Evolutionary conservation across 37 sponge, comb jelly and placozoan genomes (phyloP).

Genomic region (Mnemiopsis leidyi): DNA sequence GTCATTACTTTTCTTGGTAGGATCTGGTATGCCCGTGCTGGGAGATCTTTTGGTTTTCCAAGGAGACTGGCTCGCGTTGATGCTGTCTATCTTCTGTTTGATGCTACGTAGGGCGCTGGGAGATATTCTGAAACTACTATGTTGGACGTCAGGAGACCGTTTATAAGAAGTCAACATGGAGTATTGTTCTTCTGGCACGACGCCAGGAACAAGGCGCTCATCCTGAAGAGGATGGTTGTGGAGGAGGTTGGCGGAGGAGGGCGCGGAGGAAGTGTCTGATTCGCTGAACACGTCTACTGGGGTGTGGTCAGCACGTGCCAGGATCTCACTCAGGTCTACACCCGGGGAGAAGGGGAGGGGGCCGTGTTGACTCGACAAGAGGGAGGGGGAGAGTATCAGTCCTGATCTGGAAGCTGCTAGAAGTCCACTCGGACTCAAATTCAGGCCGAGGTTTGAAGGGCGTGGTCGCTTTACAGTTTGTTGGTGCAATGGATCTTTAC

Average conservation of each 20-base stretch:
- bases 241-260: neutral
- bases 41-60: too few species aligned
- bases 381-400: neutral
- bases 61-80: constrained; percentile 19
- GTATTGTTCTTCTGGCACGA: neutral
- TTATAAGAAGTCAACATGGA: neutral
- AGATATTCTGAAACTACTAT: constrained; percentile 4
- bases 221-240: neutral
- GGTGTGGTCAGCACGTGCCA: neutral
- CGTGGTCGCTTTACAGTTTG: constrained; percentile 28
- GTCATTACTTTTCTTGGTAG: too few species aligned
- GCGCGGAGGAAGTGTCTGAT: neutral
- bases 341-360: neutral
- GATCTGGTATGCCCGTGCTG: too few species aligned
- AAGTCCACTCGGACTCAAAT: neutral
- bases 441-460: constrained; percentile 21
- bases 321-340: neutral
- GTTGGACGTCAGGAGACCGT: neutral
- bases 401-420: neutral
- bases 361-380: neutral
- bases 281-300: neutral
- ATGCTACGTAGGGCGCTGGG: neutral
- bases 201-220: neutral
- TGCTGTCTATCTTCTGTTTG: constrained; percentile 50
- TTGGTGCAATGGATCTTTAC: neutral